These are phyloP conservation scores for Drosophila paranaensis DNA, from an alignment of 2,888 invertebrate genomes.

Conservation along the genomic window DNA sequence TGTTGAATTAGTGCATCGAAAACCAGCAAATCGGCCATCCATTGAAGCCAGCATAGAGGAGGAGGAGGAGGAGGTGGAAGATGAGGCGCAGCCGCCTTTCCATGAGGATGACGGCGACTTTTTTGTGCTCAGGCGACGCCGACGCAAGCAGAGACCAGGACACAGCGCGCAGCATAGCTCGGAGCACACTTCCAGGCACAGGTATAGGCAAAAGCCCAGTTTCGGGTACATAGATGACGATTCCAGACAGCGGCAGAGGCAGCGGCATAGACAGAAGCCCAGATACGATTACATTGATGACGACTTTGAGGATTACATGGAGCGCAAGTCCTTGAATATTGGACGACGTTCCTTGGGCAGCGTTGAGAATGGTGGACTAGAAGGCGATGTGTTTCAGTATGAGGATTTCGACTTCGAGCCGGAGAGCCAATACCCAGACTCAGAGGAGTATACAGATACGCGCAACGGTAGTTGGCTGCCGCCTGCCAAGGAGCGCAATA, in stretches of 20 bases:
- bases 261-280: neutral
- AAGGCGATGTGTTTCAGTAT: slow-evolving; percentile 81
- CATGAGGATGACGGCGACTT: slow-evolving; percentile 69
- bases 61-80: slow-evolving; percentile 25
- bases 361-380: slow-evolving; percentile 53
- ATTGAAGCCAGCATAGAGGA: slow-evolving; percentile 32
- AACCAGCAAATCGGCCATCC: slow-evolving; percentile 23
- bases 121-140: slow-evolving; percentile 72
- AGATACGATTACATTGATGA: slow-evolving; percentile 50
- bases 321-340: slow-evolving; percentile 28
- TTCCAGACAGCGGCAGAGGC: slow-evolving; percentile 8
- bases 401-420: slow-evolving; percentile 82
- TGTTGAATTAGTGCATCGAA: slow-evolving; percentile 42
- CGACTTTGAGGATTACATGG: slow-evolving; percentile 70
- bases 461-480: slow-evolving; percentile 56
- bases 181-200: slow-evolving; percentile 8
- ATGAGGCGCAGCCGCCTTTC: slow-evolving; percentile 35
- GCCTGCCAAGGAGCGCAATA: slow-evolving; percentile 77
- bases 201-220: slow-evolving; percentile 4
- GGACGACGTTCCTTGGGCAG: slow-evolving; percentile 53
- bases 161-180: neutral
- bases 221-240: slow-evolving; percentile 41
- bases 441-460: slow-evolving; percentile 72
- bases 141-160: slow-evolving; percentile 44
- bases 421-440: slow-evolving; percentile 61